Evolutionary conservation across 2,797 vertebrate genomes (phyloP).

Genomic region (Silurus lanzhouensis): DNA sequence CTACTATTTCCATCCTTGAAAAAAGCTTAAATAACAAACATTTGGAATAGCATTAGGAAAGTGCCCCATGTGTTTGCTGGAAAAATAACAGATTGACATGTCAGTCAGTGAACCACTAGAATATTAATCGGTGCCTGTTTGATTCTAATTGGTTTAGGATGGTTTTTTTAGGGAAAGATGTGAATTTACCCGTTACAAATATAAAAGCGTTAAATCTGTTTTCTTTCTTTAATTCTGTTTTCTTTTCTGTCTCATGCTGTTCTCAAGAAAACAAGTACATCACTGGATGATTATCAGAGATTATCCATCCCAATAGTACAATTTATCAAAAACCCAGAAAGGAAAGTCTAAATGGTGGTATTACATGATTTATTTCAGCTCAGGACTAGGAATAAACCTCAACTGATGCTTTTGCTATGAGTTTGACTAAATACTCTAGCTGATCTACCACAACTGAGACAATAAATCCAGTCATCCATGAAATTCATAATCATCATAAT

Average conservation of each 20-base stretch:
- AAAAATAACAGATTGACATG: conserved; percentile 31
- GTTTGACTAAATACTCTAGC: neutral
- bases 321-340: conserved; percentile 16
- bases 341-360: conserved; percentile 18
- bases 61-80: conserved; percentile 7
- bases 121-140: conserved; percentile 10
- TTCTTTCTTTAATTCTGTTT: neutral
- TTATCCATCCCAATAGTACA: neutral
- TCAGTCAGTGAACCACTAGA: conserved; percentile 28
- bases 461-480: neutral
- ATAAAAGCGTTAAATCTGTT: conserved; percentile 9
- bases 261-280: conserved; percentile 16
- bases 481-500: too few relatives aligned
- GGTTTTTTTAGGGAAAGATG: conserved; percentile 13
- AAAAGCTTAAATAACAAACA: conserved; percentile 42
- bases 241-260: conserved; percentile 4
- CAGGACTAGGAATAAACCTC: neutral
- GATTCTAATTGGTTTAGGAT: neutral
- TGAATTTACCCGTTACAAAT: neutral
- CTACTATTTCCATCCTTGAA: conserved; percentile 31
- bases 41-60: conserved; percentile 19
- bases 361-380: conserved; percentile 23
- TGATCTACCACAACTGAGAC: neutral
- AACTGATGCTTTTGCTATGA: neutral
- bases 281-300: conserved; percentile 15